These are phyloP conservation scores for Pimephales promelas DNA, from an alignment of 2,113 vertebrate species.

Conservation along the genomic window DNA sequence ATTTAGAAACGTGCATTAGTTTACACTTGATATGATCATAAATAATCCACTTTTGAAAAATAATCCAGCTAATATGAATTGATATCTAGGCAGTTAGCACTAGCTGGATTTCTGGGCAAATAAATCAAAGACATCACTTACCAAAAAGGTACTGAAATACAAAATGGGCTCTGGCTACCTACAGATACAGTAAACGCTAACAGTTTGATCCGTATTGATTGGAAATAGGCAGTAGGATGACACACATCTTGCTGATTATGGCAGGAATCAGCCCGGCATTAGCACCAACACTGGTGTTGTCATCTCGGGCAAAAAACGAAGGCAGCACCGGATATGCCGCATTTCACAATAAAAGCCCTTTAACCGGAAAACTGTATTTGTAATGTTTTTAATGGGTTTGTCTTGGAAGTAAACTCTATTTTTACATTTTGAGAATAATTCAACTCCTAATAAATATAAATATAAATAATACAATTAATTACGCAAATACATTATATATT, in stretches of 20 bases:
- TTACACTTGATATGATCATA: neutral
- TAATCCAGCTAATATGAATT: neutral
- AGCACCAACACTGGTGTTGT: conserved; percentile 24
- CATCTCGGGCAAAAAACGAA: conserved; percentile 20
- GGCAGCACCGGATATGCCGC: conserved; percentile 17
- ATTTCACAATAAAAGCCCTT: conserved; percentile 32
- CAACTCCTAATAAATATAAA: neutral
- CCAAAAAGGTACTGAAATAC: conserved; percentile 26
- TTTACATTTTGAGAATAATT: neutral
- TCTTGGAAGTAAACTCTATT: too few species aligned
- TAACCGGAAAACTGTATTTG: neutral
- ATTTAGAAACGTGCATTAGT: neutral
- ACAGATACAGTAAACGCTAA: conserved; percentile 21
- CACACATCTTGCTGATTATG: conserved; percentile 35
- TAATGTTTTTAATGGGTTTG: too few species aligned
- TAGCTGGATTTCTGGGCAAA: conserved; percentile 1
- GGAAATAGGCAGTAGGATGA: neutral
- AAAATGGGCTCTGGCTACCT: neutral
- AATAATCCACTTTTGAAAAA: neutral
- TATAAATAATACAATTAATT: neutral
- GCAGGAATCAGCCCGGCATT: conserved; percentile 28
- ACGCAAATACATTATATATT: neutral
- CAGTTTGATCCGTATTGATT: neutral
- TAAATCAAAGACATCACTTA: conserved; percentile 32
- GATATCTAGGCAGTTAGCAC: conserved; percentile 9